A percentile compares a stretch with the other conserved stretches of the same genome.
Conservation (phyloP, 1,140 invertebrate species). For the Brachionus angularis region DNA sequence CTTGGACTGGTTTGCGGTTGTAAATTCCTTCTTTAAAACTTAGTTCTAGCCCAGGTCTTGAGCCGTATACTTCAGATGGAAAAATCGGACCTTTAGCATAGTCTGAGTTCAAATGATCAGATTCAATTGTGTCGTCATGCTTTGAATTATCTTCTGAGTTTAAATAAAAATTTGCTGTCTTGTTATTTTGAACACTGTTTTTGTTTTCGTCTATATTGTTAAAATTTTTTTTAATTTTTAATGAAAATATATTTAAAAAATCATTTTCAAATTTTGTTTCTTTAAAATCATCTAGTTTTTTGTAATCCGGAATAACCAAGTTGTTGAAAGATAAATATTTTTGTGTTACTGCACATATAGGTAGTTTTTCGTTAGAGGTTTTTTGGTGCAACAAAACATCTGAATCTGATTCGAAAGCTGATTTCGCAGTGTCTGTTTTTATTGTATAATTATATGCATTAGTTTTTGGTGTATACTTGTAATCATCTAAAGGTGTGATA, state of each 20-base stretch:
- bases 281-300: background rate
- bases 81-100: conserved; percentile 24
- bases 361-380: background rate
- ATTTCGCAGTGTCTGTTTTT: background rate
- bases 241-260: background rate
- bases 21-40: conserved; percentile 23
- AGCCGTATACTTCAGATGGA: conserved; percentile 17
- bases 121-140: conserved; percentile 14
- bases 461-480: background rate
- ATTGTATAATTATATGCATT: background rate
- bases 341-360: conserved; percentile 1
- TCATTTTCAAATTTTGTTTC: background rate
- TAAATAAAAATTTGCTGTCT: background rate
- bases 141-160: background rate
- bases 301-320: background rate
- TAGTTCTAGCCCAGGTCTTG: background rate
- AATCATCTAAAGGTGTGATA: no score
- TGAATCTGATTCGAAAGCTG: conserved; percentile 12
- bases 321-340: conserved; percentile 4
- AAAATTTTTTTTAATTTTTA: conserved; percentile 17
- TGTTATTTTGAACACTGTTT: no score
- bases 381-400: conserved; percentile 1
- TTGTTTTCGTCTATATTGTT: no score
- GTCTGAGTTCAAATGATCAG: conserved; percentile 21
- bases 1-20: background rate